phyloP scores from a whole-genome alignment of 2,113 vertebrate genomes.

The Garra rufa region DNA sequence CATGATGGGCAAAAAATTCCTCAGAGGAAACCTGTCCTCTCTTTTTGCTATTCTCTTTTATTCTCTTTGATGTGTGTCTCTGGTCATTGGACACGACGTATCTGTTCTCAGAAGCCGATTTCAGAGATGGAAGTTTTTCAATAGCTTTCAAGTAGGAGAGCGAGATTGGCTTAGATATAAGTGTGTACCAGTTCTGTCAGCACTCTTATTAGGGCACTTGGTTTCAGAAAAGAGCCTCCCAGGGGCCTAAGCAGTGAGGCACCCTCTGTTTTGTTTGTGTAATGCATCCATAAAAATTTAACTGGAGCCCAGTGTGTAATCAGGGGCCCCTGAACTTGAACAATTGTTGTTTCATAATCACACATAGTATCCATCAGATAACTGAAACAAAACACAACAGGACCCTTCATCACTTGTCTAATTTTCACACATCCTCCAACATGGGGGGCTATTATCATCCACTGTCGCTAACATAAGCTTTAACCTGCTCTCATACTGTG shows the following conservation, averaged over 20 bases:
- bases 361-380: neutral
- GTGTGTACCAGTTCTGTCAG: neutral
- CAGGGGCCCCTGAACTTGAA: neutral
- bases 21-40: neutral
- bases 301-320: neutral
- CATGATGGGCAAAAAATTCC: neutral
- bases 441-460: neutral
- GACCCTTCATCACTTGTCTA: neutral
- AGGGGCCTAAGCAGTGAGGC: neutral
- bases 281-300: neutral
- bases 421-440: constrained; percentile 8
- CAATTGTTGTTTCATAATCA: neutral
- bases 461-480: neutral
- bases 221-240: neutral
- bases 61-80: constrained; percentile 43
- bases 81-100: neutral
- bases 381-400: neutral
- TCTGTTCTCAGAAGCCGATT: constrained; percentile 2
- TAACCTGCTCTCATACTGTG: neutral
- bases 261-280: neutral
- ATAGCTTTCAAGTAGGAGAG: constrained; percentile 20
- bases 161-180: constrained; percentile 31
- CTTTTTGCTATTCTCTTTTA: constrained; percentile 20
- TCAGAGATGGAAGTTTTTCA: constrained; percentile 24
- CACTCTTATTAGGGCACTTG: neutral